phyloP scores from a whole-genome alignment of 2,797 vertebrate species.

The Zalophus californianus region DNA sequence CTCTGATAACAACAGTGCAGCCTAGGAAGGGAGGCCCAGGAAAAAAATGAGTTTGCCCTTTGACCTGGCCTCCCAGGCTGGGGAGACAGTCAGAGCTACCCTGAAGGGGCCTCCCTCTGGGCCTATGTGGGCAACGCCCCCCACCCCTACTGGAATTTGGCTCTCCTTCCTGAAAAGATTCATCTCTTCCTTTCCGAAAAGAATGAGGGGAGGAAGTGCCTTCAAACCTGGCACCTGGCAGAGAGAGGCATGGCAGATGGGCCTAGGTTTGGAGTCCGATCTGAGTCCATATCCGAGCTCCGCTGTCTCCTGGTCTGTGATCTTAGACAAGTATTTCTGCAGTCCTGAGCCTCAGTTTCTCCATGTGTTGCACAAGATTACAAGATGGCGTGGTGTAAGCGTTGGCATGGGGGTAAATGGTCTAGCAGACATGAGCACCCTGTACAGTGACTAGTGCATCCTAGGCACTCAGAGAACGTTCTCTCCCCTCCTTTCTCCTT shows the following conservation, averaged over 20 bases:
- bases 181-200: background rate
- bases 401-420: background rate
- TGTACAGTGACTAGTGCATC: fast-evolving
- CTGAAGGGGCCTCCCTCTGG: background rate
- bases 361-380: background rate
- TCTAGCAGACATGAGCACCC: background rate
- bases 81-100: slow-evolving; percentile 6
- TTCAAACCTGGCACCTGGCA: too few relatives aligned
- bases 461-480: background rate
- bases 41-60: slow-evolving; percentile 51
- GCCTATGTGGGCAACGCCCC: background rate
- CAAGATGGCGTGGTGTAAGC: too few relatives aligned
- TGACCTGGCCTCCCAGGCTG: slow-evolving; percentile 53
- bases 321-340: background rate
- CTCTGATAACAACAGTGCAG: background rate
- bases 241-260: background rate
- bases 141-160: background rate
- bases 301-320: background rate
- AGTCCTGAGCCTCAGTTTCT: background rate
- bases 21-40: background rate
- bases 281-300: background rate
- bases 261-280: background rate
- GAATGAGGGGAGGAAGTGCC: background rate
- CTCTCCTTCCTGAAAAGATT: background rate
- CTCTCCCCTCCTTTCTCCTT: background rate